phyloP scores from a whole-genome alignment of 1,140 invertebrate species.

The Chironomus striatipennis region DNA sequence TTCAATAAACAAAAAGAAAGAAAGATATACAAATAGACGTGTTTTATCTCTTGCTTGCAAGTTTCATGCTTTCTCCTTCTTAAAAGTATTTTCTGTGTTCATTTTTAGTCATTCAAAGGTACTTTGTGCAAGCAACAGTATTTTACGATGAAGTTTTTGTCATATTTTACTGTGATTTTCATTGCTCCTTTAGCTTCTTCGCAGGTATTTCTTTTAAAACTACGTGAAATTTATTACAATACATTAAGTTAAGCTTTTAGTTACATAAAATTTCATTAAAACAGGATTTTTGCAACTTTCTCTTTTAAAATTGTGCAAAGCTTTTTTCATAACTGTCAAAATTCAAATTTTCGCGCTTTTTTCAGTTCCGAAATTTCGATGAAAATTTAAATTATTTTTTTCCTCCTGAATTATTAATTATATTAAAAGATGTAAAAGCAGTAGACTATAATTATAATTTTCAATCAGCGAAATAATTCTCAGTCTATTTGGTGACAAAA shows the following conservation, averaged over 20 bases:
- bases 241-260: not conserved
- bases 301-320: not conserved
- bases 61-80: conserved; percentile 7
- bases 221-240: not conserved
- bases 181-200: not conserved
- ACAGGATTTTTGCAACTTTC: not conserved
- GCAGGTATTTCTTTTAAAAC: no score
- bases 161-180: not conserved
- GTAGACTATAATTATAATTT: no score
- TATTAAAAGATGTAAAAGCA: no score
- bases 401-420: no score
- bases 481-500: not conserved
- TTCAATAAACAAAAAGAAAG: not conserved
- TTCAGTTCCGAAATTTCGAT: no score
- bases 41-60: not conserved
- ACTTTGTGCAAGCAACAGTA: not conserved
- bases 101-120: not conserved
- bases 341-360: not conserved
- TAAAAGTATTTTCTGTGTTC: not conserved
- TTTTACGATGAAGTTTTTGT: not conserved
- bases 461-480: no score
- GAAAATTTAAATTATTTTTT: no score
- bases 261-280: not conserved
- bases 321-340: not conserved
- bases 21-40: not conserved